These are phyloP conservation scores for Cylas formicarius DNA, from an alignment of 1,140 invertebrate genomes.

Conservation along the genomic window DNA sequence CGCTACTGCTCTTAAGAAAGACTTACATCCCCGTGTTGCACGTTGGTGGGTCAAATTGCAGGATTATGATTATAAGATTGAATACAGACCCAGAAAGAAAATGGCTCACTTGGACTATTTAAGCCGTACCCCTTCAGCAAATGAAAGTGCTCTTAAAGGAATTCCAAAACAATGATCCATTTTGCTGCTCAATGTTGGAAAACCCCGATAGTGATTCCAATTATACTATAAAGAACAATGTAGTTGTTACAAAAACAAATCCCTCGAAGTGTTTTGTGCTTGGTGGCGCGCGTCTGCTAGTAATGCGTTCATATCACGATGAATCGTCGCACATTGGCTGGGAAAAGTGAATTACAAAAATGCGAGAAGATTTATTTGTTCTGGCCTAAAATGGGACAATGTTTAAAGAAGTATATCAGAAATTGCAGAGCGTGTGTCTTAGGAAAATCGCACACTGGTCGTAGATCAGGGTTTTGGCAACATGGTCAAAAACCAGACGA, in stretches of 20 bases:
- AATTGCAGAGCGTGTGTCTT: slow-evolving; percentile 8
- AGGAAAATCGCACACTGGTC: slow-evolving; percentile 7
- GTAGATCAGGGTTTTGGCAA: slow-evolving; percentile 4
- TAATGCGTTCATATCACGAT: slow-evolving; percentile 10
- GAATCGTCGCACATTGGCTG: slow-evolving; percentile 11
- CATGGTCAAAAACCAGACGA: slow-evolving; percentile 1
- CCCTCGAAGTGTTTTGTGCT: slow-evolving; percentile 12
- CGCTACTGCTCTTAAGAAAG: slow-evolving; percentile 27
- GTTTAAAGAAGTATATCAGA: slow-evolving; percentile 10
- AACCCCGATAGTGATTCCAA: neutral
- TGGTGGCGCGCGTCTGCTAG: neutral
- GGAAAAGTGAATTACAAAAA: slow-evolving; percentile 8
- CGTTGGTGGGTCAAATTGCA: slow-evolving; percentile 36
- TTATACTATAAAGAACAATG: slow-evolving; percentile 1
- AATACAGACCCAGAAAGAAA: slow-evolving; percentile 23
- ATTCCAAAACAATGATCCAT: slow-evolving; percentile 1
- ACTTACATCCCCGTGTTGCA: slow-evolving; percentile 33
- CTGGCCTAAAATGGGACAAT: slow-evolving; percentile 11
- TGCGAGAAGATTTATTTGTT: slow-evolving; percentile 8
- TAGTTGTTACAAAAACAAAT: slow-evolving; percentile 3
- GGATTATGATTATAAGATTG: slow-evolving; percentile 25
- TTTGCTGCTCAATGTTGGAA: slow-evolving; percentile 1
- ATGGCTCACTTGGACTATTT: slow-evolving; percentile 21
- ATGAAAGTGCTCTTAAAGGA: neutral
- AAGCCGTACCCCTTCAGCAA: slow-evolving; percentile 13